phyloP scores from a whole-genome alignment of 2,113 vertebrate species.

The Cranoglanis bouderius region DNA sequence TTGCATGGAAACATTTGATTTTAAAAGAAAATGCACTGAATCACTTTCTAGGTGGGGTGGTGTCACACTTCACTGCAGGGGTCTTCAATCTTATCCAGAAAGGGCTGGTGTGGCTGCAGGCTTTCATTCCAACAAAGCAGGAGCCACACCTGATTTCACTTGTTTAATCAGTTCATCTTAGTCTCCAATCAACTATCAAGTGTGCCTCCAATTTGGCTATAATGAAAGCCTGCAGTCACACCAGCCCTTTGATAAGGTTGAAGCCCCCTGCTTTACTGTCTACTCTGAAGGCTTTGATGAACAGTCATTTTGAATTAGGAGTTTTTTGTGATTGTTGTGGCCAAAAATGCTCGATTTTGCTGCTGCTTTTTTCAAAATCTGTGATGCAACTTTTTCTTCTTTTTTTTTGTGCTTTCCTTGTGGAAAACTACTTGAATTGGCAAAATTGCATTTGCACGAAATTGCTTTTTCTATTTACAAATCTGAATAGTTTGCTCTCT shows the following conservation, averaged over 20 bases:
- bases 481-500: not conserved
- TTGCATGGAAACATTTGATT: not conserved
- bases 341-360: too few relatives aligned
- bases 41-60: not conserved
- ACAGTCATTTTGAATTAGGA: not conserved
- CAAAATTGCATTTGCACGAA: too few relatives aligned
- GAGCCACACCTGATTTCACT: not conserved
- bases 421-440: too few relatives aligned
- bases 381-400: too few relatives aligned
- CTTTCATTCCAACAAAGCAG: not conserved
- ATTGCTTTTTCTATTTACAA: not conserved
- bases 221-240: not conserved
- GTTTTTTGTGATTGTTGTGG: too few relatives aligned
- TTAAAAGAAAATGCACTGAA: not conserved
- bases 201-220: not conserved
- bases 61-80: not conserved
- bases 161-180: not conserved
- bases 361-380: too few relatives aligned
- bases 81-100: not conserved
- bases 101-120: not conserved
- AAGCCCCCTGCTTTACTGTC: not conserved
- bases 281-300: not conserved
- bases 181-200: not conserved
- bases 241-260: not conserved
- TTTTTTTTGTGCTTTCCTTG: too few relatives aligned